These are phyloP conservation scores for Homarus gammarus DNA, from an alignment of 2,888 invertebrate genomes.

Conservation along the genomic window DNA sequence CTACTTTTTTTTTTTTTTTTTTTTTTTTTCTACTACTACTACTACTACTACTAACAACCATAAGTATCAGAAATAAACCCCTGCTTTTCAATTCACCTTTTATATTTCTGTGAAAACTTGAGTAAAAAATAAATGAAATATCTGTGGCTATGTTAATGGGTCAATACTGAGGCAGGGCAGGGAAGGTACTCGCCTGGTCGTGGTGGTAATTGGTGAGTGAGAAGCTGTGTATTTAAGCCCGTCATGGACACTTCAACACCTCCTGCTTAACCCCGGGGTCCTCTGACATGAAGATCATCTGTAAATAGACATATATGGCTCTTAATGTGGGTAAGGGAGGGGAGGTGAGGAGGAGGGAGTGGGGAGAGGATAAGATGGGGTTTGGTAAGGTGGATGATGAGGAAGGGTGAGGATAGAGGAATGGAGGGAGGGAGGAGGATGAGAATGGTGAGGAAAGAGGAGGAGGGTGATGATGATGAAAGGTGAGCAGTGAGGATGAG, in stretches of 20 bases:
- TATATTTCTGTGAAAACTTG: not conserved
- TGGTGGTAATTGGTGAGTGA: too few species aligned
- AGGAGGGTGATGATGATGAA: too few species aligned
- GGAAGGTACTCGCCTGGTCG: too few species aligned
- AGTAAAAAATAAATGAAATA: not conserved
- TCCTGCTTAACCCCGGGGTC: too few species aligned
- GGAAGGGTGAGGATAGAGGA: not conserved
- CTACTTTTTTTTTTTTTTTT: too few species aligned
- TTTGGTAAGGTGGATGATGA: not conserved
- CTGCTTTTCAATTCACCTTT: too few species aligned
- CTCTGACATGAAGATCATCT: constrained; percentile 2
- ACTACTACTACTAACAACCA: too few species aligned
- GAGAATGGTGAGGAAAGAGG: not conserved
- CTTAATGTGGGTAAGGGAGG: not conserved
- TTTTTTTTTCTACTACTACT: too few species aligned
- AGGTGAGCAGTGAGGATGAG: not conserved
- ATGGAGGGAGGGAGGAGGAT: not conserved
- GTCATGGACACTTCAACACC: too few species aligned
- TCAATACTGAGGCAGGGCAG: too few species aligned
- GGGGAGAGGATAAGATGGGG: not conserved
- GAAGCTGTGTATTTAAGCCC: too few species aligned
- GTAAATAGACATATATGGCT: not conserved
- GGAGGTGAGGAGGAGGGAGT: not conserved
- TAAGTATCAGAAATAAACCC: too few species aligned
- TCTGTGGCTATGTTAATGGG: not conserved